These are phyloP conservation scores for Xyrichtys novacula DNA, from an alignment of 2,797 vertebrate species.

Conservation along the genomic window DNA sequence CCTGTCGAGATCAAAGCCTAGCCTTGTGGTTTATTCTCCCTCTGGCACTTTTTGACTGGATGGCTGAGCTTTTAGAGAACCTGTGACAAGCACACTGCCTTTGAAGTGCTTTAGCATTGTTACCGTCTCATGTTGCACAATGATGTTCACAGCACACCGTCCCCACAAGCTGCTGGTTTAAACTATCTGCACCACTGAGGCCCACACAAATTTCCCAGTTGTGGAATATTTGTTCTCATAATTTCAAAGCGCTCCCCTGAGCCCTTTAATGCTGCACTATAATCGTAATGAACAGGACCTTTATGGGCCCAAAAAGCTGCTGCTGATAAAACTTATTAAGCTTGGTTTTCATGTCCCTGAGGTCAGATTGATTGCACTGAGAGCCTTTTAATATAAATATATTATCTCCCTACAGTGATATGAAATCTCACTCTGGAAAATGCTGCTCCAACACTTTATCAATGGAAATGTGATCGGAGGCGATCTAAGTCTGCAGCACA, in stretches of 20 bases:
- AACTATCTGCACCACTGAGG: slow-evolving; percentile 47
- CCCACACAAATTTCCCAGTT: slow-evolving; percentile 65
- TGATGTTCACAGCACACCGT: slow-evolving; percentile 61
- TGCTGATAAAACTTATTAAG: slow-evolving; percentile 72
- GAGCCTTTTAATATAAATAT: slow-evolving; percentile 79
- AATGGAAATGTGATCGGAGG: slow-evolving; percentile 73
- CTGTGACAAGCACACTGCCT: slow-evolving; percentile 76
- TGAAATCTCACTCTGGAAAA: slow-evolving; percentile 75
- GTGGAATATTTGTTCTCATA: slow-evolving; percentile 77
- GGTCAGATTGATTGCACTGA: slow-evolving; percentile 80
- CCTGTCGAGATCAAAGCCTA: slow-evolving; percentile 80
- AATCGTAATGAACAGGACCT: slow-evolving; percentile 66
- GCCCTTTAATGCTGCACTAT: slow-evolving; percentile 58
- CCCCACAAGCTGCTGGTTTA: slow-evolving; percentile 59
- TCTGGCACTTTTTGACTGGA: slow-evolving; percentile 69
- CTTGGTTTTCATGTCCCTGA: slow-evolving; percentile 66
- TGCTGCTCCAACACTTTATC: slow-evolving; percentile 73
- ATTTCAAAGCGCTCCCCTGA: slow-evolving; percentile 77
- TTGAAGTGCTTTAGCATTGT: slow-evolving; percentile 81
- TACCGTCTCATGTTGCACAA: slow-evolving; percentile 77
- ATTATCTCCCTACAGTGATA: slow-evolving; percentile 75
- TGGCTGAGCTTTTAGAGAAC: slow-evolving; percentile 73
- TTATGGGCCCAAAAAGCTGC: slow-evolving; percentile 56
- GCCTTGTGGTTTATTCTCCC: slow-evolving; percentile 66
- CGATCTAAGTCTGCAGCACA: slow-evolving; percentile 55